These are phyloP conservation scores for Hemithea aestivaria DNA, from an alignment of 2,888 invertebrate species.

Conservation along the genomic window DNA sequence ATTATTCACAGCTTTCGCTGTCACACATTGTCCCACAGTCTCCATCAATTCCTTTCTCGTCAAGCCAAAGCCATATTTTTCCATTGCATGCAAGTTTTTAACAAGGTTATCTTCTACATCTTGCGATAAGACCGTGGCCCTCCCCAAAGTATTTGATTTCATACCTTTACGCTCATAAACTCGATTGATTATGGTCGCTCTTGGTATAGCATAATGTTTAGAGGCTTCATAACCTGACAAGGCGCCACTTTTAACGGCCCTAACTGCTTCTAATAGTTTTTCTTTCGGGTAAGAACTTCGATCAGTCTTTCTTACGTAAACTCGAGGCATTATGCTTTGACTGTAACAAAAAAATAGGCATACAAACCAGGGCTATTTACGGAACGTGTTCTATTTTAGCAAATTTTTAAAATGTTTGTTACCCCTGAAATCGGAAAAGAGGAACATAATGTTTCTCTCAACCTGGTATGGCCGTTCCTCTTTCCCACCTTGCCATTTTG, in stretches of 20 bases:
- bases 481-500: constrained; percentile 11
- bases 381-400: no score
- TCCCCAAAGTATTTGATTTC: constrained; percentile 25
- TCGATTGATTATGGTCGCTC: constrained; percentile 15
- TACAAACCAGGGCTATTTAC: neutral
- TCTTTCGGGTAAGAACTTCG: constrained; percentile 11
- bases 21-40: constrained; percentile 33
- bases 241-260: constrained; percentile 14
- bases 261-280: constrained; percentile 16
- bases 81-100: constrained; percentile 29
- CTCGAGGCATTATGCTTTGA: constrained; percentile 14
- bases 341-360: neutral
- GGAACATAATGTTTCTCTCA: constrained; percentile 6
- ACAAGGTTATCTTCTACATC: constrained; percentile 31
- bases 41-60: constrained; percentile 30
- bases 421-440: constrained; percentile 2
- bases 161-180: constrained; percentile 6
- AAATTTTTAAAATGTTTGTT: constrained; percentile 3
- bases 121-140: constrained; percentile 26
- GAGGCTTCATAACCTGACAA: constrained; percentile 16
- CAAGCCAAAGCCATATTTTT: constrained; percentile 19
- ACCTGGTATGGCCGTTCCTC: constrained; percentile 9
- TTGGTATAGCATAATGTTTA: constrained; percentile 16
- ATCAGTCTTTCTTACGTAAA: constrained; percentile 13
- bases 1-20: constrained; percentile 28